Evolutionary conservation across 2,888 invertebrate species (phyloP).

Genomic region (Ochlodes sylvanus): DNA sequence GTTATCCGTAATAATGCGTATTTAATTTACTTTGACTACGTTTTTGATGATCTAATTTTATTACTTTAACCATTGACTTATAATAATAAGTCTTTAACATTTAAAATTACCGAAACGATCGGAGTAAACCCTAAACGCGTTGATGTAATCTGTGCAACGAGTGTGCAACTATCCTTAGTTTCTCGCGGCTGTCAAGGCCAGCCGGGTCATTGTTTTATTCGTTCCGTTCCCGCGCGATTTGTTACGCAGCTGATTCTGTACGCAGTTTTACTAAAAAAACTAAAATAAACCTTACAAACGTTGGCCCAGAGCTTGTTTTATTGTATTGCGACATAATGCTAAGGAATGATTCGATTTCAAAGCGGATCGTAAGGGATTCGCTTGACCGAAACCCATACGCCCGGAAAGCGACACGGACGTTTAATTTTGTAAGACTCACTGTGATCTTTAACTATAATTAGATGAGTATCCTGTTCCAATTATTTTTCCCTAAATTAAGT

Average conservation of each 20-base stretch:
- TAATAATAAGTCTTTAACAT: no score
- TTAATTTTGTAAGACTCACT: slow-evolving; percentile 37
- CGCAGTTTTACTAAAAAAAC: slow-evolving; percentile 42
- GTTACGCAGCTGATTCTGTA: slow-evolving; percentile 49
- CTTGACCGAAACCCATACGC: slow-evolving; percentile 45
- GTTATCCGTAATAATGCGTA: no score
- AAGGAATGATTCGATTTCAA: slow-evolving; percentile 40
- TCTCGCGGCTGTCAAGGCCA: slow-evolving; percentile 52
- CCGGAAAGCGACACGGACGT: slow-evolving; percentile 39
- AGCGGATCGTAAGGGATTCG: slow-evolving; percentile 47
- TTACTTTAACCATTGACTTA: no score
- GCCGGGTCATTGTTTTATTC: slow-evolving; percentile 62
- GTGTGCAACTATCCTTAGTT: slow-evolving; percentile 29
- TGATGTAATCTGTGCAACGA: slow-evolving; percentile 25
- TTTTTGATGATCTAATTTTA: no score
- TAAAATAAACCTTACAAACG: slow-evolving; percentile 38
- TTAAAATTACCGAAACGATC: no score
- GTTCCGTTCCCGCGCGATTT: slow-evolving; percentile 56
- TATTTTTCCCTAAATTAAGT: no score
- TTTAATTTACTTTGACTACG: no score
- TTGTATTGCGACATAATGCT: slow-evolving; percentile 23
- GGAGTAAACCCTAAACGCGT: slow-evolving; percentile 5
- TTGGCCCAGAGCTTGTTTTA: slow-evolving; percentile 26
- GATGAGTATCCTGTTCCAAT: slow-evolving; percentile 1
- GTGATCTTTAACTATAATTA: slow-evolving; percentile 7